A percentile compares a stretch with the other conserved stretches of the same genome.
phyloP scores from a whole-genome alignment of 2,797 vertebrate species.

The Gallinago nigripennis region DNA sequence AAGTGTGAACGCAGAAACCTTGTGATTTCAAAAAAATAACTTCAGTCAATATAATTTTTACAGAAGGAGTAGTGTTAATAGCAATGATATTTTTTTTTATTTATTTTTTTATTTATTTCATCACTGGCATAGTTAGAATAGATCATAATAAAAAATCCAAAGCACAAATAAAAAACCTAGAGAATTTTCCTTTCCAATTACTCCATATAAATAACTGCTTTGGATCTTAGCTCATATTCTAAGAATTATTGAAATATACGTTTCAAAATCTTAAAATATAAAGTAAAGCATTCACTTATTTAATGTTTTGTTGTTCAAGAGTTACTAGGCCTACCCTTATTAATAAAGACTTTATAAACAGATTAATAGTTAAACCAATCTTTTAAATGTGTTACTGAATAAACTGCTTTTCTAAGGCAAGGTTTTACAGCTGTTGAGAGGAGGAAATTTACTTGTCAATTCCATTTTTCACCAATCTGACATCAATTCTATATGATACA shows the following conservation, averaged over 20 bases:
- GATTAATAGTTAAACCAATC: background rate
- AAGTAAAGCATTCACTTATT: background rate
- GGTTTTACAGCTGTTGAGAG: background rate
- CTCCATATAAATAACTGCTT: background rate
- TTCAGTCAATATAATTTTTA: background rate
- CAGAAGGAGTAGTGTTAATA: background rate
- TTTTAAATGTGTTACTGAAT: background rate
- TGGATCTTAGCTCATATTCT: background rate
- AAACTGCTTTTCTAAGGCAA: background rate
- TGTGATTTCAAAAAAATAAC: background rate
- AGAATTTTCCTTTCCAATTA: background rate
- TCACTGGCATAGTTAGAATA: background rate
- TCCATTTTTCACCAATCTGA: background rate
- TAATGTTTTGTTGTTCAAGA: background rate
- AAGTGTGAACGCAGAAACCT: background rate
- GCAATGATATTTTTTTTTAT: background rate
- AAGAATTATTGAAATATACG: background rate
- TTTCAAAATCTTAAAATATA: background rate
- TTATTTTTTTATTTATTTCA: background rate
- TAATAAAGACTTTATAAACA: background rate
- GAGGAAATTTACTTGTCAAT: constrained; percentile 34
- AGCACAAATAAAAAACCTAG: background rate
- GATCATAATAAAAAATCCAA: background rate
- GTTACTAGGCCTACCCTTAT: background rate
- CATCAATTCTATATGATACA: constrained; percentile 14